Evolutionary conservation across 2,888 invertebrate species (phyloP), one percentile per base, ranked within the genome.

Genomic region (Phortica okadai): DNA sequence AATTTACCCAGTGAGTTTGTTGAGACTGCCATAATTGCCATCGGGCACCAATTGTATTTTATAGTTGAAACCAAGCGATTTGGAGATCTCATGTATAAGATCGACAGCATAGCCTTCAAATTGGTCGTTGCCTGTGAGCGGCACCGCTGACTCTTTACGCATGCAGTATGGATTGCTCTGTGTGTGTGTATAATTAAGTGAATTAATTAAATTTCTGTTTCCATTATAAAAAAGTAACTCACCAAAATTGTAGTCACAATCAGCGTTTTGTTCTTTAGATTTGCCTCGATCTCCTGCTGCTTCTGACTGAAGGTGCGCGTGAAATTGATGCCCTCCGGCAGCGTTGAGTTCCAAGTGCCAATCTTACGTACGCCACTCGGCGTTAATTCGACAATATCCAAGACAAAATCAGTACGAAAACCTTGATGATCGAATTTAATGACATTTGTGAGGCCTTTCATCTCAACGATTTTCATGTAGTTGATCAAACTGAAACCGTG

Each of bases 151-250:
- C 89, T 96, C 95, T 91, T 96, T 98, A 81, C 96, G 93, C 98
- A 99, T 99, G 86, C 97, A 96, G 91, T 99, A 99, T 1, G 99
- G 99, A 74, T 97, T 94, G 91, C 98, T 98, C 98, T 99, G 91
- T 1, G 82, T 86, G 1, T 66, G 7, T 10, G 25, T 42, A 14
- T 42, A 11, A 14, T 7, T 10, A 78, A 16, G 16, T 3, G 14
- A 33, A 3, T 41, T 6, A 14, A 64, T 16, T 2, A 58, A 6
- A 8, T 42, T 6, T 8, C 21, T 56, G 25, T 64, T 25, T 16
- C 10, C 8, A 16, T 14, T 10, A 1, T 2, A 56, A 56, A 62
- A 7, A 25, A 33, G 41, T 1, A 42, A 92, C 95, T 94, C 92
- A 98, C 98, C 94, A 98, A 92, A 89, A 98, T 96, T 8, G 98